Evolutionary conservation across 2,888 invertebrate genomes (phyloP).

Genomic region (Tetropium fuscum): DNA sequence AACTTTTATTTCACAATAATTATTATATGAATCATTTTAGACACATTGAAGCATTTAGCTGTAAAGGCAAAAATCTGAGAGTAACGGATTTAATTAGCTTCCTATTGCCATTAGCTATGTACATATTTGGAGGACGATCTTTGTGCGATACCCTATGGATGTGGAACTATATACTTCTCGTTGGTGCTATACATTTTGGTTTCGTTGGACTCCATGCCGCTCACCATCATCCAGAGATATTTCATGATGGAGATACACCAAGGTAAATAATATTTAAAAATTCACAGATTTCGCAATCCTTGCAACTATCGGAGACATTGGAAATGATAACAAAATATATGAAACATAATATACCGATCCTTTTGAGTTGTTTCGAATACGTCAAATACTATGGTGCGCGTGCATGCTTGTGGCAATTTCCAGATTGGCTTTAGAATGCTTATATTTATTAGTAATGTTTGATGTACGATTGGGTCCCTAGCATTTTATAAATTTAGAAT

Average conservation of each 20-base stretch:
- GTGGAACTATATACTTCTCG: slow-evolving; percentile 74
- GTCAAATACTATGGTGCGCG: too few relatives aligned
- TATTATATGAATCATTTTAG: too few relatives aligned
- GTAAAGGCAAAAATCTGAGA: slow-evolving; percentile 39
- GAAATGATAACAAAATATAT: too few relatives aligned
- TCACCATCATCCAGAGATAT: slow-evolving; percentile 84
- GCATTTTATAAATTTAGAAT: too few relatives aligned
- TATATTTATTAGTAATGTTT: too few relatives aligned
- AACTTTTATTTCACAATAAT: neutral
- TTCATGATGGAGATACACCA: slow-evolving; percentile 82
- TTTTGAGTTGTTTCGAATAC: too few relatives aligned
- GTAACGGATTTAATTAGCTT: slow-evolving; percentile 63
- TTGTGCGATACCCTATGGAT: slow-evolving; percentile 62
- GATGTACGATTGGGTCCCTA: too few relatives aligned
- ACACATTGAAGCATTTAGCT: slow-evolving; percentile 36
- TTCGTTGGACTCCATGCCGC: slow-evolving; percentile 78
- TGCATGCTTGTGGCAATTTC: too few relatives aligned
- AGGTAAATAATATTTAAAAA: slow-evolving; percentile 64
- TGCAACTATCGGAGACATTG: too few relatives aligned
- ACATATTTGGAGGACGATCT: slow-evolving; percentile 57
- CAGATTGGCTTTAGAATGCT: too few relatives aligned
- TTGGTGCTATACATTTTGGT: slow-evolving; percentile 73
- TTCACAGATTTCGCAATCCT: neutral
- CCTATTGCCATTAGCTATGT: slow-evolving; percentile 65
- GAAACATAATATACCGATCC: too few relatives aligned